Percentiles rank a stretch among this genome's conserved stretches.
Evolutionary conservation across 2,113 vertebrate genomes (phyloP).

Genomic region (Pterophyllum scalare): DNA sequence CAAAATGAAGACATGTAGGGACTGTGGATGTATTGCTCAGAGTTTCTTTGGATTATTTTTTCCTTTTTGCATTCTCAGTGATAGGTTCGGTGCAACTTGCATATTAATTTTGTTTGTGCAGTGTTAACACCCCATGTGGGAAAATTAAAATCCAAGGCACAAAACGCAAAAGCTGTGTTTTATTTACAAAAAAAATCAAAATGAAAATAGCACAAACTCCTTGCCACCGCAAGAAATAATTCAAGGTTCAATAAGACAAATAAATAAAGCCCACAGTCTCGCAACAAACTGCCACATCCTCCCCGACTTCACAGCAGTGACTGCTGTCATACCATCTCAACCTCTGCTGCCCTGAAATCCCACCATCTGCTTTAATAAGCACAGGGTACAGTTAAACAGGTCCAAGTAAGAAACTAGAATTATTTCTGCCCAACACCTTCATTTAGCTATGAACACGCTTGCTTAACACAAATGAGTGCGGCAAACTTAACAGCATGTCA

Average conservation of each 20-base stretch:
- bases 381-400: background rate
- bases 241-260: background rate
- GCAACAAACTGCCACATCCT: background rate
- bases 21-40: background rate
- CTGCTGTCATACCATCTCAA: background rate
- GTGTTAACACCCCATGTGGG: background rate
- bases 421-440: constrained; percentile 6
- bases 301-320: background rate
- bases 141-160: background rate
- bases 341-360: constrained; percentile 7
- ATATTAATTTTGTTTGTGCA: background rate
- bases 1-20: background rate
- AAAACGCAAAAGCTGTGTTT: background rate
- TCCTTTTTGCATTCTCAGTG: background rate
- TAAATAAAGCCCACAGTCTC: background rate
- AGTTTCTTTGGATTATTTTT: background rate
- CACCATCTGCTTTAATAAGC: constrained; percentile 16
- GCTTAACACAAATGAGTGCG: background rate
- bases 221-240: background rate
- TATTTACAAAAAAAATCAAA: background rate
- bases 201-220: background rate
- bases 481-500: background rate
- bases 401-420: background rate
- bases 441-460: background rate
- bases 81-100: background rate